Conservation (phyloP, 1,140 invertebrate species). For the Conus ventricosus region DNA sequence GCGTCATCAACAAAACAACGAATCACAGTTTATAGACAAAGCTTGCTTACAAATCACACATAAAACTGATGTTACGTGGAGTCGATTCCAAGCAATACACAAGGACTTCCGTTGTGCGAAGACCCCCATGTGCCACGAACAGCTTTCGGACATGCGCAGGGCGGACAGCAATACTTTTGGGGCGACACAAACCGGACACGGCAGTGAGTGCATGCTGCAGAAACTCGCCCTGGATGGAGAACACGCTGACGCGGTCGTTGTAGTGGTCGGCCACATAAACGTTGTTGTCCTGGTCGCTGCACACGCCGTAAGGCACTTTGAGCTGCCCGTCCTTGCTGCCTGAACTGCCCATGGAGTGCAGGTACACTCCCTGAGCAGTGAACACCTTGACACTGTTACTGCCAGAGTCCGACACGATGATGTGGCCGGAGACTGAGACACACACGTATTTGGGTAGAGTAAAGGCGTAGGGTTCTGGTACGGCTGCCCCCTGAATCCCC, state of each 20-base stretch:
- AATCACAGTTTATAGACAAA: no score
- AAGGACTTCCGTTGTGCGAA: constrained; percentile 44
- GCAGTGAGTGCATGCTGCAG: constrained; percentile 53
- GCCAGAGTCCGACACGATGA: constrained; percentile 65
- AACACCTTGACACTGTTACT: constrained; percentile 65
- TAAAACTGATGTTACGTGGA: background rate
- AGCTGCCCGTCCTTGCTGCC: constrained; percentile 85
- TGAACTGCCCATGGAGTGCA: constrained; percentile 82
- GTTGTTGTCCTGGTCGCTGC: constrained; percentile 86
- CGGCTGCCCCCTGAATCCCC: no score
- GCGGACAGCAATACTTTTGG: constrained; percentile 44
- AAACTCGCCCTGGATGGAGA: constrained; percentile 51
- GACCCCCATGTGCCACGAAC: constrained; percentile 49
- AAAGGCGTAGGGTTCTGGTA: constrained; percentile 25
- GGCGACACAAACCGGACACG: constrained; percentile 46
- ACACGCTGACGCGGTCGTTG: constrained; percentile 83
- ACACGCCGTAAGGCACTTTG: constrained; percentile 92
- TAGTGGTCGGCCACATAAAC: constrained; percentile 92
- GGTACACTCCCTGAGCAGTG: constrained; percentile 49
- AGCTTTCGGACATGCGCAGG: constrained; percentile 38
- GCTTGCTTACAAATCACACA: background rate
- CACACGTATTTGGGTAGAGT: constrained; percentile 53
- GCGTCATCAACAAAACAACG: no score
- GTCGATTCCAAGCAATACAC: constrained; percentile 33
- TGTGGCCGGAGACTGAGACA: constrained; percentile 44